Evolutionary conservation across 1,140 invertebrate genomes (phyloP), one percentile per base, ranked within the genome.

Genomic region (Philotrypesis tridentata): DNA sequence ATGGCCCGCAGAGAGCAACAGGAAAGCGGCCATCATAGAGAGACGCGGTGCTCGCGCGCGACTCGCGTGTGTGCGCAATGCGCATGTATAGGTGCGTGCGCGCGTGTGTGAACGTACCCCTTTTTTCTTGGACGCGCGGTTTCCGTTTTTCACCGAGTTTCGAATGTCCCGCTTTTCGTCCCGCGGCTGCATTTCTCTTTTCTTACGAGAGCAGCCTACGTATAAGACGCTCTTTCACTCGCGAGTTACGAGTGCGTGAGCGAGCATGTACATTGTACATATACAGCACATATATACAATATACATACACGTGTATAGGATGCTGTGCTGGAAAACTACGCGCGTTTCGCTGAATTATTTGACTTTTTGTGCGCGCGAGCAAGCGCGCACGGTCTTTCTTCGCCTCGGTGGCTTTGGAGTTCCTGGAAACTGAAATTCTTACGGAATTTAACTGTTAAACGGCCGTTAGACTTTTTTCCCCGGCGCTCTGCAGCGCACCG

Each of bases 21-120:
- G 87, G 86, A 87, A 88, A 88, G 85, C 88, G 86, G 87, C 89
- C 88, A 89, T 90, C 88, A 87, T 85, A 79, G 85, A 84, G 79
- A 7, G 48, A n/a, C 33, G 33, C 33, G n/a, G n/a, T n/a, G n/a
- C n/a, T n/a, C n/a, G 80, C 80, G 14, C 12, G 40, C 12, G 12
- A 29, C 31, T 8, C 23, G 61, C 23, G n/a, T 76, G 55, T 65
- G 61, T 12, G 11, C 0, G 55, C 1, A 37, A 48, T 48, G 37
- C 14, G 37, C 21, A 9, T 48, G 37, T 40, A 48, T 12, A 40
- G 27, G 43, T 60, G 27, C 33, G 33, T 37, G 33, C 3, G 33
- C 33, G 33, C 48, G 43, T 14, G 43, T 48, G 17, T 48, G 4
- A 48, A 23, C 23, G 60, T 65, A 77, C 1, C 37, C 37, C 29